Evolutionary conservation across 2,113 vertebrate genomes (phyloP), one percentile per base, ranked within the genome.

Genomic region (Python bivittatus): DNA sequence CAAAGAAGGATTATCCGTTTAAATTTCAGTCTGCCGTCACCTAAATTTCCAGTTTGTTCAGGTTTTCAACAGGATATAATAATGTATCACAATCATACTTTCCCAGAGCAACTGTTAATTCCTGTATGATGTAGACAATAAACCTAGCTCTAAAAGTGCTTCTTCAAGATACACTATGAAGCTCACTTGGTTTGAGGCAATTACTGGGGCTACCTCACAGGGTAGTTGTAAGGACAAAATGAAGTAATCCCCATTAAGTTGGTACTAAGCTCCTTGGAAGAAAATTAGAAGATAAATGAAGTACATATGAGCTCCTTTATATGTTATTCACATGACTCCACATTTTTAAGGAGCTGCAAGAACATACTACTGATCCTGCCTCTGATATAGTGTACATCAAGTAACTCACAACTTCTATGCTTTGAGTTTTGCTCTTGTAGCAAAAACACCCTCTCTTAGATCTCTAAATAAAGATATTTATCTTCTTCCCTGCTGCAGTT

Each of bases 1-100:
- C 94, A 93, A 0, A 22, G 0, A 72, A 93, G 93, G 93, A 93
- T 89, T 91, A 90, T 17, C 68, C 44, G 5, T 29, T 87, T 68
- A 86, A 72, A 0, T 42, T 53, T 86, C 9, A 53, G 88, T 0
- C 91, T 57, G 17, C 4, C 88, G 89, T 86, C 87, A 86, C 0
- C 53, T 57, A 61, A 88, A 72, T n/a, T 57, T 42, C 25, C 15
- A 9, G 11, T 15, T 86, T 64, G 42, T 53, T 53, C n/a, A 54
- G 23, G 1, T 86, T 68, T 87, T 87, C 60, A 91, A 17, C 52
- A 79, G 33, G 33, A n/a, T 79, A 79, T 20, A 38, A 6, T 79
- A 79, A 79, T 72, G 38, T 79, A 79, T 79, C 68, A 79, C 33
- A 33, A 33, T 42, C 25, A 29, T 68, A 42, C 11, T 54, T 86